Evolutionary conservation across 2,888 invertebrate genomes (phyloP).

Genomic region (Laothoe populi): DNA sequence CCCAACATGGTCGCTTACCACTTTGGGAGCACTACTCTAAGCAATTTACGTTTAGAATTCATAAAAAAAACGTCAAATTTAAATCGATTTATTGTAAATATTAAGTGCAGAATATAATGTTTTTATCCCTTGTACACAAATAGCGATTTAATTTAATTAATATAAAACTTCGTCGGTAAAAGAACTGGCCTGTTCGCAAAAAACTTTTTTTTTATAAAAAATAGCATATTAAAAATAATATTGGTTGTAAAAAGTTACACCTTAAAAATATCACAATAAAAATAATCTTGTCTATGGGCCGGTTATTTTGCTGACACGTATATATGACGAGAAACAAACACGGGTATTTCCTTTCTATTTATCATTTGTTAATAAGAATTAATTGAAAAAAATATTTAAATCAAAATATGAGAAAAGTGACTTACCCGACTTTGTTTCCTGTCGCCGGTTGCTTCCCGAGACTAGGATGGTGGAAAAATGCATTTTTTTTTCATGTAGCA

Average conservation of each 20-base stretch:
- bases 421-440: conserved; percentile 17
- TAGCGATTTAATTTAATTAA: conserved; percentile 62
- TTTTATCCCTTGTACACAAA: conserved; percentile 55
- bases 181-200: not conserved
- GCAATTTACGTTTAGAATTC: conserved; percentile 27
- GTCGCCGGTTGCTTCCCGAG: not conserved
- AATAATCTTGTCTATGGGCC: not conserved
- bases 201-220: not conserved
- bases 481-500: not conserved
- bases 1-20: not conserved
- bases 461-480: not conserved
- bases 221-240: not conserved
- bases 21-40: not conserved
- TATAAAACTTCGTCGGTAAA: conserved; percentile 7
- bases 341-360: conserved; percentile 16
- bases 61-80: conserved; percentile 24
- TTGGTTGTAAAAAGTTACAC: not conserved
- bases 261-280: not conserved
- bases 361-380: conserved; percentile 30
- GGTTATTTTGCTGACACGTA: not conserved
- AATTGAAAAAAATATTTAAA: conserved; percentile 47
- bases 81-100: conserved; percentile 64
- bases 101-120: conserved; percentile 62
- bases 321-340: conserved; percentile 8
- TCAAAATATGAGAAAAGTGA: conserved; percentile 39